Evolutionary conservation across 2,888 invertebrate genomes (phyloP).

Genomic region (Amiota mariae): DNA sequence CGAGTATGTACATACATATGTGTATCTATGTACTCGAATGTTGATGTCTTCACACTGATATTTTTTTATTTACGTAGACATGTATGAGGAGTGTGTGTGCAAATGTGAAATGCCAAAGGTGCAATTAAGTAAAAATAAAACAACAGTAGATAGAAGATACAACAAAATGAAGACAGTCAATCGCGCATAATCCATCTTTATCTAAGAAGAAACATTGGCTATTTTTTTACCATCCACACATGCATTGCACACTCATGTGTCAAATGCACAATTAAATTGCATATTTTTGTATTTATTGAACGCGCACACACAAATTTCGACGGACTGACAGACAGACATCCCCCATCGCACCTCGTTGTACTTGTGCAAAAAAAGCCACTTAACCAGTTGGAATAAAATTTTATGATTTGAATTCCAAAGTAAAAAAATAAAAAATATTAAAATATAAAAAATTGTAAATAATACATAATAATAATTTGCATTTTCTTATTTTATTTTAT

Average conservation of each 20-base stretch:
- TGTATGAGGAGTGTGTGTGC: background rate
- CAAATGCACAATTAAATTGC: background rate
- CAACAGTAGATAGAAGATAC: background rate
- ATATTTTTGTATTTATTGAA: constrained; percentile 6
- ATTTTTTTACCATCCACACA: too few species aligned
- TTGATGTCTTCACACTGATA: background rate
- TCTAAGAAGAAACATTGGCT: background rate
- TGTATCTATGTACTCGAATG: background rate
- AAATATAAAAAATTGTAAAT: background rate
- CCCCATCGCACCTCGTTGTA: too few species aligned
- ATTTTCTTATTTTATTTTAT: too few species aligned
- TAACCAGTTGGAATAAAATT: constrained; percentile 26
- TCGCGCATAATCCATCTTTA: background rate
- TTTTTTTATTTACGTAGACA: background rate
- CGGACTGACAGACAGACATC: too few species aligned
- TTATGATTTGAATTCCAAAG: constrained; percentile 2
- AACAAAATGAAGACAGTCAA: constrained; percentile 2
- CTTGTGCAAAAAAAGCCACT: constrained; percentile 10
- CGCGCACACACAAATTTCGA: too few species aligned
- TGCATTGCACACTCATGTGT: too few species aligned
- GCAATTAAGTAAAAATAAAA: constrained; percentile 58
- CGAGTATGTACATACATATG: background rate
- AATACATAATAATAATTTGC: too few species aligned
- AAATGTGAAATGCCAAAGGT: constrained; percentile 58
- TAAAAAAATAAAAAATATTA: background rate